Conservation (phyloP, 2,113 vertebrate species). For the Sakesphorus luctuosus region DNA sequence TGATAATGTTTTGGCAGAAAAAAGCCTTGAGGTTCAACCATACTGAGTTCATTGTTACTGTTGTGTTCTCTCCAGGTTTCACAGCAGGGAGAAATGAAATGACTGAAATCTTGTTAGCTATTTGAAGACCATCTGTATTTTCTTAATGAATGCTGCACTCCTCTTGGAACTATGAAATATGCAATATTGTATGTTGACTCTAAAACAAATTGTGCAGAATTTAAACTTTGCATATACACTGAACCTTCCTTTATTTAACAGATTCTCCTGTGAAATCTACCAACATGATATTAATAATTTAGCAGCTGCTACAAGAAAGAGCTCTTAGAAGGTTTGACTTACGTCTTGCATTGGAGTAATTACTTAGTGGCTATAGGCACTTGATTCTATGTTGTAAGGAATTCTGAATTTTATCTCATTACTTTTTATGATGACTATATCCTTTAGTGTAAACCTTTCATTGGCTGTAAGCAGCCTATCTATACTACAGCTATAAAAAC, state of each 20-base stretch:
- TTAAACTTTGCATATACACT: not conserved
- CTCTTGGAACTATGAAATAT: slow-evolving; percentile 53
- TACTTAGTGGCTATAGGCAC: not conserved
- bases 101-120: slow-evolving; percentile 55
- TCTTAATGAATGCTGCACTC: slow-evolving; percentile 19
- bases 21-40: slow-evolving; percentile 21
- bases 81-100: slow-evolving; percentile 26
- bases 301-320: slow-evolving; percentile 43
- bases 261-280: slow-evolving; percentile 53
- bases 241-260: slow-evolving; percentile 49
- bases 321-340: slow-evolving; percentile 16
- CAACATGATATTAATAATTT: slow-evolving; percentile 51
- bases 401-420: slow-evolving; percentile 13
- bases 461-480: not conserved
- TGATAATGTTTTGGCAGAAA: slow-evolving; percentile 44
- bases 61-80: slow-evolving; percentile 36
- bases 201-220: slow-evolving; percentile 44
- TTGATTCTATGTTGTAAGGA: slow-evolving; percentile 13
- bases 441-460: slow-evolving; percentile 20
- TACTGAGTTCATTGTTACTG: not conserved
- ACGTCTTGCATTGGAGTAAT: slow-evolving; percentile 24
- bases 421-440: slow-evolving; percentile 14
- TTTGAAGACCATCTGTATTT: slow-evolving; percentile 45
- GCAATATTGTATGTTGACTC: slow-evolving; percentile 20
- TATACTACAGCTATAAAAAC: not conserved